Percentiles rank a stretch among this genome's conserved stretches.
These are phyloP conservation scores for Spheniscus mendiculus DNA, from an alignment of 2,113 vertebrate species.

Conservation along the genomic window DNA sequence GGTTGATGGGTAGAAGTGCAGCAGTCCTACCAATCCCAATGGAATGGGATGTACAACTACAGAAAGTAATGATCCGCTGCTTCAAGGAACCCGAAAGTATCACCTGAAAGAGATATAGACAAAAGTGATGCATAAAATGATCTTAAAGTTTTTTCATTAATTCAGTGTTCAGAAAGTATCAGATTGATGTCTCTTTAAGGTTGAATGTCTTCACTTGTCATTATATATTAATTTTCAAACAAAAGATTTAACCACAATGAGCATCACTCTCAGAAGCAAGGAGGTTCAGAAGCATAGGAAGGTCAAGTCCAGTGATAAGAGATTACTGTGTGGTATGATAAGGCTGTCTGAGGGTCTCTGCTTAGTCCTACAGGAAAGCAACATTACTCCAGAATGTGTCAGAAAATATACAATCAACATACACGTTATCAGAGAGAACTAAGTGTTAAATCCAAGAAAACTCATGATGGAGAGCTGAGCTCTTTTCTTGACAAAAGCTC, in stretches of 20 bases:
- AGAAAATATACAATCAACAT: not conserved
- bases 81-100: not conserved
- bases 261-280: not conserved
- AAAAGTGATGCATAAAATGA: not conserved
- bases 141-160: not conserved
- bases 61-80: not conserved
- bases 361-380: not conserved
- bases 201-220: not conserved
- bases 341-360: not conserved
- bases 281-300: not conserved
- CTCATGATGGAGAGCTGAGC: not conserved
- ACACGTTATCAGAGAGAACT: not conserved
- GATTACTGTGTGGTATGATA: no score
- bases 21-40: not conserved
- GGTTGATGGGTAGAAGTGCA: not conserved
- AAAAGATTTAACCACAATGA: not conserved
- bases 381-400: not conserved
- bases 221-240: not conserved
- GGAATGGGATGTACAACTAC: not conserved
- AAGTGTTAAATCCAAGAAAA: not conserved
- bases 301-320: not conserved
- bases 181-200: not conserved
- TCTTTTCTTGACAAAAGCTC: not conserved
- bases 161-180: not conserved
- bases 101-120: accelerated